Percentiles rank a stretch among this genome's conserved stretches.
Evolutionary conservation across 2,113 vertebrate species (phyloP).

Genomic region (Neodontobutis hainanensis): DNA sequence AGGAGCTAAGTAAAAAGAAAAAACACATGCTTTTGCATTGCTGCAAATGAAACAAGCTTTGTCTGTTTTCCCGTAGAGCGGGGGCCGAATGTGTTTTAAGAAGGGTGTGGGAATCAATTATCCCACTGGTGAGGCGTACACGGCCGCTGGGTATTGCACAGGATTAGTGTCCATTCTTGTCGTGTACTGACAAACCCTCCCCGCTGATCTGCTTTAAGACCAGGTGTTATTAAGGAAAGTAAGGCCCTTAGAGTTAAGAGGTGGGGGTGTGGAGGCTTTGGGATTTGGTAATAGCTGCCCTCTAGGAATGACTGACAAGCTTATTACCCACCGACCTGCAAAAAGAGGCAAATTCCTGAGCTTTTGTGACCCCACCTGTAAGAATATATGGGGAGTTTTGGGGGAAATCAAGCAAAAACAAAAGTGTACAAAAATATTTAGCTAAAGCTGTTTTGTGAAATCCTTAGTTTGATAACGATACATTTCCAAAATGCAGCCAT

Average conservation of each 20-base stretch:
- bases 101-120: conserved; percentile 78
- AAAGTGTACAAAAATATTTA: conserved; percentile 9
- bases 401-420: conserved; percentile 47
- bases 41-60: conserved; percentile 49
- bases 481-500: background rate
- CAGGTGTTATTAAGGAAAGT: conserved; percentile 75
- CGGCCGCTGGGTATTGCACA: conserved; percentile 66
- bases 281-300: conserved; percentile 56
- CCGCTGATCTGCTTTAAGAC: conserved; percentile 72
- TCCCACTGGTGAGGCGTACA: conserved; percentile 67
- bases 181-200: conserved; percentile 75
- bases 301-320: conserved; percentile 70
- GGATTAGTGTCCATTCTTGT: conserved; percentile 78
- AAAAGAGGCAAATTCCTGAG: conserved; percentile 59
- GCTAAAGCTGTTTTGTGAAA: background rate
- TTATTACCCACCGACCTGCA: conserved; percentile 39
- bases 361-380: conserved; percentile 66
- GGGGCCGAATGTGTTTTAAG: conserved; percentile 59
- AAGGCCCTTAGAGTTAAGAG: conserved; percentile 37
- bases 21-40: conserved; percentile 48
- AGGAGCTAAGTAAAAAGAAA: conserved; percentile 27
- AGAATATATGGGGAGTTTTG: conserved; percentile 41
- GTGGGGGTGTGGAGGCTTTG: conserved; percentile 52
- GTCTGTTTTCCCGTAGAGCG: conserved; percentile 58
- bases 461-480: too few relatives aligned